These are phyloP conservation scores for Notothenia rossii DNA, from an alignment of 2,113 vertebrate genomes.

Conservation along the genomic window DNA sequence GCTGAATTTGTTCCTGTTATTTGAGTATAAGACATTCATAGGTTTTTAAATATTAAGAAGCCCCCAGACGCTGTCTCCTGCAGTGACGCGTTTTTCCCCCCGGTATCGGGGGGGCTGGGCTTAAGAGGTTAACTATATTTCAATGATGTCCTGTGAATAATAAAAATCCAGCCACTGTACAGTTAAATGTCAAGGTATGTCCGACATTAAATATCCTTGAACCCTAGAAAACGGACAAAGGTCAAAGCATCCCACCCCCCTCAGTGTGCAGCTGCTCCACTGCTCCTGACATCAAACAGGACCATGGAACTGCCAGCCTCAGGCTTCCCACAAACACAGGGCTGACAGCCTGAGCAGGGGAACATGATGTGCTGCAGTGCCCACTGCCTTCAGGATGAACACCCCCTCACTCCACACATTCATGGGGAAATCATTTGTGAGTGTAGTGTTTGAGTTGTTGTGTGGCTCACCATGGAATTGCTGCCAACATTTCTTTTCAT, in stretches of 20 bases:
- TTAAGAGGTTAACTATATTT: neutral
- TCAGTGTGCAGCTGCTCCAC: neutral
- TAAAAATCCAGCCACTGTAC: neutral
- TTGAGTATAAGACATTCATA: too few species aligned
- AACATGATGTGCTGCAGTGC: conserved; percentile 12
- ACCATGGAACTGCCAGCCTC: conserved; percentile 37
- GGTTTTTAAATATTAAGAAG: too few species aligned
- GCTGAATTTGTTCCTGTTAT: too few species aligned
- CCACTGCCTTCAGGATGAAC: conserved; percentile 3
- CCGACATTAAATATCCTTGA: conserved; percentile 17
- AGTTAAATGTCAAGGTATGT: conserved; percentile 5
- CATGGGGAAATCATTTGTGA: neutral
- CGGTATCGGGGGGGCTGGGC: too few species aligned
- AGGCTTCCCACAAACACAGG: neutral
- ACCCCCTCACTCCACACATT: conserved; percentile 15
- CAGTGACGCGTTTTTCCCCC: too few species aligned
- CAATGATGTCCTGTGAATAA: conserved; percentile 3
- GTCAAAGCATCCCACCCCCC: conserved; percentile 7
- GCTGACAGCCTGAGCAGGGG: conserved; percentile 31
- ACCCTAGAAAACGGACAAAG: neutral
- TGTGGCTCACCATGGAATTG: neutral
- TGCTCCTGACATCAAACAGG: conserved; percentile 17
- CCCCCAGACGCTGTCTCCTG: too few species aligned
- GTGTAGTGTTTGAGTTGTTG: neutral
- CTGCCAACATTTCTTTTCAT: neutral